phyloP scores from a whole-genome alignment of 2,797 vertebrate genomes.

The Tamandua tetradactyla region DNA sequence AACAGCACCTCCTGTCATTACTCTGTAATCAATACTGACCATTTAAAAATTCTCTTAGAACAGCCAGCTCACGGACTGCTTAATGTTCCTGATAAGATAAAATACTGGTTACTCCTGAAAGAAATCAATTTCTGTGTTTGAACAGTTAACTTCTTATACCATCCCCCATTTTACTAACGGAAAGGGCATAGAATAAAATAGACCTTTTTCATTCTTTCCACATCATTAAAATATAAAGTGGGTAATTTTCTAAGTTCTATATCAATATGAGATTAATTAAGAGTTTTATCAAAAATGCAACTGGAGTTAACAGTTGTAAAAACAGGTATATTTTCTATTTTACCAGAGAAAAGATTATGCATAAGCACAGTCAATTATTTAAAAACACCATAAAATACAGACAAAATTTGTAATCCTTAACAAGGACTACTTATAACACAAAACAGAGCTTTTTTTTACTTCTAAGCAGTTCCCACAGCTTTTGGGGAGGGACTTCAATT shows the following conservation, averaged over 20 bases:
- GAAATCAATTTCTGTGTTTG: background rate
- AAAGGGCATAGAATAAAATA: background rate
- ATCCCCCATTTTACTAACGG: conserved; percentile 4
- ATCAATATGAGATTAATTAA: background rate
- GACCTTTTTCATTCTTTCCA: background rate
- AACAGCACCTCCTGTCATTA: background rate
- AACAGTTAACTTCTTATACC: background rate
- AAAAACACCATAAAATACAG: conserved; percentile 2
- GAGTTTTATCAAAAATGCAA: background rate
- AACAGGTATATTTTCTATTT: background rate
- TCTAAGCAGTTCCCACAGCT: background rate
- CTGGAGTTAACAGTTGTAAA: background rate
- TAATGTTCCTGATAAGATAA: conserved; percentile 6
- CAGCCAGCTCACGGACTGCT: background rate
- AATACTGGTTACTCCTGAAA: background rate
- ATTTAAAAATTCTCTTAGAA: conserved; percentile 27
- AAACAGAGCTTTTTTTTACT: conserved; percentile 14
- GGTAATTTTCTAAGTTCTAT: background rate
- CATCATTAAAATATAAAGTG: background rate
- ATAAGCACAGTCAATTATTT: conserved; percentile 4
- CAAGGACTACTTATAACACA: background rate
- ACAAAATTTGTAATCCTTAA: background rate
- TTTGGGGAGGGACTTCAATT: background rate
- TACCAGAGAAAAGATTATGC: background rate
- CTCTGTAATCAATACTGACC: conserved; percentile 45